Percentiles rank a stretch among this genome's conserved stretches.
Conservation (phyloP, 2,888 invertebrate species). For the Argyra leucocephala region DNA sequence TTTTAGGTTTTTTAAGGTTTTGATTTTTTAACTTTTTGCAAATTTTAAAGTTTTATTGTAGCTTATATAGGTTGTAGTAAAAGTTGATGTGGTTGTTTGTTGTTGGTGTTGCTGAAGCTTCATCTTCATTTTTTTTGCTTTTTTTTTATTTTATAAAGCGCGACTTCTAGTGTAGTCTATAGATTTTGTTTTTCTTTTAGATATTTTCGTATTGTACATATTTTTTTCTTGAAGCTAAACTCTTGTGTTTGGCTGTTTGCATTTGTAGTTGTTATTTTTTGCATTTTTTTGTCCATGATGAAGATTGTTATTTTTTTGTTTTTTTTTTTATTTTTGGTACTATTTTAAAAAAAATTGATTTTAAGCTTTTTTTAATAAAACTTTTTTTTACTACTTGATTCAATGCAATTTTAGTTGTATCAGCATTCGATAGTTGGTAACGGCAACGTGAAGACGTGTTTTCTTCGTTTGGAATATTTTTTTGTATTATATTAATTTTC, state of each 20-base stretch:
- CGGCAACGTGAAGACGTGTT: conserved; percentile 43
- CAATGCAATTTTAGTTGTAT: conserved; percentile 8
- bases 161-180: background rate
- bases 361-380: background rate
- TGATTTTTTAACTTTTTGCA: background rate
- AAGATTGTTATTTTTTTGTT: background rate
- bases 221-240: conserved; percentile 17
- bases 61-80: background rate
- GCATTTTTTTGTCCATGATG: background rate
- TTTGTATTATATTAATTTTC: background rate
- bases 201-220: background rate
- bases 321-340: background rate
- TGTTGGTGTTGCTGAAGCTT: background rate
- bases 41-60: background rate
- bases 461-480: conserved; percentile 20
- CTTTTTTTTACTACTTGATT: conserved; percentile 8
- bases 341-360: background rate
- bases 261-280: background rate
- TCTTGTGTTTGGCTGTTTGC: background rate
- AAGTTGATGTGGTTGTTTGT: background rate
- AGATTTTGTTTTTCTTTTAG: background rate
- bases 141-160: background rate
- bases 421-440: conserved; percentile 44
- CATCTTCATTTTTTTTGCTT: background rate
- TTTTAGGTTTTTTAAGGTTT: background rate